Evolutionary conservation across 2,113 vertebrate species (phyloP), one percentile per base, ranked within the genome.

Genomic region (Pipa parva): DNA sequence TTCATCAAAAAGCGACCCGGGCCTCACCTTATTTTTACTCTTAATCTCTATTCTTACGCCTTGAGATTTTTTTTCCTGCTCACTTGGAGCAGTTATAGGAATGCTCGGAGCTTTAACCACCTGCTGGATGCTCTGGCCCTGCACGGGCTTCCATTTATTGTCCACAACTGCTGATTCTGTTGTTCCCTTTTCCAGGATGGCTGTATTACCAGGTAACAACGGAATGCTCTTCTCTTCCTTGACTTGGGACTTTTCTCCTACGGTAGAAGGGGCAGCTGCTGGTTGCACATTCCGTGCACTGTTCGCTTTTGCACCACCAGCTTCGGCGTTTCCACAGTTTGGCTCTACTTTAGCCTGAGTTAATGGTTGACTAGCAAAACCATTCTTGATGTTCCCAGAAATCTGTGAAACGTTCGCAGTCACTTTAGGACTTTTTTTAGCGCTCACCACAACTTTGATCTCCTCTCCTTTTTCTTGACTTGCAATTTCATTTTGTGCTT

Each of bases 1-100:
- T 73, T 99, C 97, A 2, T 99, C 95, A 4, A 99, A 99, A 37
- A 99, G 87, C 10, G 97, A 99, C 1, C 97, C 97, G 0, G 97
- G 97, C 5, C 93, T 88, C 1, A 99, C 93, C 61, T 91, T 87
- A 75, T 86, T 98, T 75, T 92, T 94, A 49, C 91, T 95, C 78
- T 97, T 99, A 24, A 99, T 98, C 84, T 99, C 95, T 77, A 99
- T 98, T 25, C 91, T 87, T 58, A 99, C 85, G 25, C 89, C 92
- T 18, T 89, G 92, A 1, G 83, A 59, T 51, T 85, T 92, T 18
- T 74, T 18, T 9, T 85, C 83, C 2, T 82, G 74, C 2, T 84
- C 83, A 13, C 71, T 5, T 12, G 80, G 62, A 7, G 55, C 1
- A 0, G 72, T 76, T 71, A 83, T 92, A 0, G 48, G 48, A 0